Base-by-base conservation (phyloP, 2,113 vertebrate species). In the Rostratula benghalensis region DNA sequence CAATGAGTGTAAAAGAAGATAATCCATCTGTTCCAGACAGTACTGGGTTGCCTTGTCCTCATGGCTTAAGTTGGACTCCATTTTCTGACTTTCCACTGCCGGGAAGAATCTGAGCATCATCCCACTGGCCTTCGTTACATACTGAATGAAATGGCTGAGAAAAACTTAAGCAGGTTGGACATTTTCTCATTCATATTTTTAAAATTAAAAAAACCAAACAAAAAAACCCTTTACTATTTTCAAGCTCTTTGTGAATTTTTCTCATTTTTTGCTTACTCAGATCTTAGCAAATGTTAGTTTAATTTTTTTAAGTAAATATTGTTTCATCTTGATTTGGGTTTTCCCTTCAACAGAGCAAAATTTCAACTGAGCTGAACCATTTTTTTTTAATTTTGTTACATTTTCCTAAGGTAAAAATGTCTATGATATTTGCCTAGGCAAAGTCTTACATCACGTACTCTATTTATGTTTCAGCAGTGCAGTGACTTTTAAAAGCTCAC, bases 401-500 rank as follows among this genome's bases (percentile, higher is more conserved):
- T 92, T 94, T 95, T 94, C 81, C 89, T 74, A 15, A 41, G 77
- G 74, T 94, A 92, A 94, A 96, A 96, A 92, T 91, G 91, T 39
- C 87, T 91, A 20, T 82, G 95, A 57, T 97, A 96, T 96, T 96
- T 95, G 48, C 77, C 91, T 75, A 87, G 89, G 96, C 81, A 87
- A 91, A 95, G 50, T 54, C 83, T 95, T 97, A 93, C 94, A 96
- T 96, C 96, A 96, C 89, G 79, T 95, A 96, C 77, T 96, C 90
- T 96, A 94, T 95, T 96, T 97, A 95, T 97, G 92, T 89, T 95
- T 95, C 95, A 96, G 95, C 54, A 80, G 92, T 91, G 78, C 96
- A 65, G 88, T 96, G 95, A 95, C 95, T 95, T 96, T 97, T 97
- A 96, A 97, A 96, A 97, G 95, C 94, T 95, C 94, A 96, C 94